Percentiles rank a stretch among this genome's conserved stretches.
Conservation (phyloP, 2,888 invertebrate species). For the Pristionchus fissidentatus region DNA sequence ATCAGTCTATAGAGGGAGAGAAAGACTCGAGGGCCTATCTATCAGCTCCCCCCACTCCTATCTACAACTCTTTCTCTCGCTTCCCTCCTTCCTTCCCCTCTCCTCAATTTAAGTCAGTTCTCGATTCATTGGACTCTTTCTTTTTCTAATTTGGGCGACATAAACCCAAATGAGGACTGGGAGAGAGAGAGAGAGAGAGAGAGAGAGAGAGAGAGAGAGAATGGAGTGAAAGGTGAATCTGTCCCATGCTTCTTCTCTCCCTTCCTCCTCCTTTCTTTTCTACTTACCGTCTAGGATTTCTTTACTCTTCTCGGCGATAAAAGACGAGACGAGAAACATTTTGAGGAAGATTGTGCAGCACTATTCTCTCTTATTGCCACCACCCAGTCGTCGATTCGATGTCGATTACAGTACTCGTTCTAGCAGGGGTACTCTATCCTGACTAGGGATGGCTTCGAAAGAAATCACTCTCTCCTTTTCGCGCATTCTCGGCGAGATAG, state of each 20-base stretch:
- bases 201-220: too few relatives aligned
- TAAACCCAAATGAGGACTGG: neutral
- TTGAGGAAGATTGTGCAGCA: too few relatives aligned
- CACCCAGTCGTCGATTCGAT: too few relatives aligned
- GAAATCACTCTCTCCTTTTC: too few relatives aligned
- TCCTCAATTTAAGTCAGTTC: neutral
- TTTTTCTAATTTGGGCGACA: neutral
- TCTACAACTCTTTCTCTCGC: neutral
- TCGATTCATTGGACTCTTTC: neutral
- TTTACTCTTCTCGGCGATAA: constrained; percentile 17
- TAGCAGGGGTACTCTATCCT: too few relatives aligned
- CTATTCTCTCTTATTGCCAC: neutral
- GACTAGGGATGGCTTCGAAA: too few relatives aligned
- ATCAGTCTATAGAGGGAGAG: constrained; percentile 32
- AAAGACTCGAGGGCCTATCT: constrained; percentile 7
- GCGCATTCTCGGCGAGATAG: too few relatives aligned
- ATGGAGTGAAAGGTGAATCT: constrained; percentile 8
- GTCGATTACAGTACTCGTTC: too few relatives aligned
- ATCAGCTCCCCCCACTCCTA: neutral
- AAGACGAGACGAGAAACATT: constrained; percentile 16
- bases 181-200: too few relatives aligned
- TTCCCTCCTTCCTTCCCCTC: neutral
- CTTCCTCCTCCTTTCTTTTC: neutral
- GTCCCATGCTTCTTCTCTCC: neutral
- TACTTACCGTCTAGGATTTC: constrained; percentile 35